Conservation (phyloP, 2,797 vertebrate species). For the Hemitrygon akajei region DNA sequence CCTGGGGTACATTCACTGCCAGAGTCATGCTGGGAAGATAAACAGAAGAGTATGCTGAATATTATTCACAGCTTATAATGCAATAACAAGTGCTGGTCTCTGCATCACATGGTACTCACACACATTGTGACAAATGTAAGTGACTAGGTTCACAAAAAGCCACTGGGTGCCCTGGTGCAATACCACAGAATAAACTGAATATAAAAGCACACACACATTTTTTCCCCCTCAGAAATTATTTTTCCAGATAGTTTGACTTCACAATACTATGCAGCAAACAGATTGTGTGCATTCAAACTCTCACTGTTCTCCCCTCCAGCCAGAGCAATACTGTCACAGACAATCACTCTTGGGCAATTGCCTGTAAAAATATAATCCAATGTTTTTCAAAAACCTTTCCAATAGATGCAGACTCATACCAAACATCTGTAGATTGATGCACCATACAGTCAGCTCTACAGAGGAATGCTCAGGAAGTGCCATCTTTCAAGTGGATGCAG, state of each 20-base stretch:
- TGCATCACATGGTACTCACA: neutral
- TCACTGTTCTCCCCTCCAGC: neutral
- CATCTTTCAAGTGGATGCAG: neutral
- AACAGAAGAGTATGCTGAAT: slow-evolving; percentile 7
- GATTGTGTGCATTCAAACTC: neutral
- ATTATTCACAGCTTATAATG: slow-evolving; percentile 14
- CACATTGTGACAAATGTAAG: neutral
- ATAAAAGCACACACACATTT: neutral
- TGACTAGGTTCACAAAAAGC: neutral
- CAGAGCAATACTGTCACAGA: neutral
- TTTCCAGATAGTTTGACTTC: neutral
- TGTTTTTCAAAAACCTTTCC: neutral
- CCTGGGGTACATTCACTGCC: slow-evolving; percentile 88
- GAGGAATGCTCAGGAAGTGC: neutral
- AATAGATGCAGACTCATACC: too few species aligned
- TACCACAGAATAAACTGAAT: neutral
- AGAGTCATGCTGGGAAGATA: slow-evolving; percentile 80
- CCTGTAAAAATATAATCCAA: neutral
- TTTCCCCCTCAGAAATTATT: neutral
- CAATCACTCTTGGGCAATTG: neutral
- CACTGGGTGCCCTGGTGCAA: neutral
- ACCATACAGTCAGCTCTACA: neutral
- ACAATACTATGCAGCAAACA: neutral
- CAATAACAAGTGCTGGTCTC: neutral
- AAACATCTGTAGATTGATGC: neutral